Conservation (phyloP, 2,888 invertebrate genomes). For the Lasioglossum lativentre region DNA sequence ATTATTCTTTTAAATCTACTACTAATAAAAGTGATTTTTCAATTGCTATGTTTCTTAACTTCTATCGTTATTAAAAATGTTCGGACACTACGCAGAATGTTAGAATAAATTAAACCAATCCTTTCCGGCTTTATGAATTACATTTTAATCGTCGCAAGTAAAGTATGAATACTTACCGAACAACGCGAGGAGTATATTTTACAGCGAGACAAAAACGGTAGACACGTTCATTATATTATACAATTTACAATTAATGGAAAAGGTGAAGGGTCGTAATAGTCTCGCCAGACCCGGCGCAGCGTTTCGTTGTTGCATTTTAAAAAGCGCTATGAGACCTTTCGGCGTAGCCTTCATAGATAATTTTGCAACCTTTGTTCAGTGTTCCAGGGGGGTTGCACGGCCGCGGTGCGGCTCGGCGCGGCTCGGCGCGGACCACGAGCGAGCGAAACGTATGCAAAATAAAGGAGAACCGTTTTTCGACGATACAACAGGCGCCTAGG, state of each 20-base stretch:
- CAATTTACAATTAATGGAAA: neutral
- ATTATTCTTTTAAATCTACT: neutral
- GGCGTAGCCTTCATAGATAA: conserved; percentile 32
- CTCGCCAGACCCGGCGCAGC: neutral
- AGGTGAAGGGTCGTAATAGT: neutral
- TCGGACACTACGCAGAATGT: neutral
- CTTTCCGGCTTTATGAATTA: no score
- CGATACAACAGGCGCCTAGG: neutral
- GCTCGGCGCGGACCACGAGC: neutral
- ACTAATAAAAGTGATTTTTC: neutral
- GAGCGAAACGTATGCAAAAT: conserved; percentile 30
- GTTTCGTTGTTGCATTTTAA: conserved; percentile 36
- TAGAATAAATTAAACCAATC: neutral
- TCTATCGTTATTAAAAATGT: no score
- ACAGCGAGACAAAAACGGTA: neutral
- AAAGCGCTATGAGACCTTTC: neutral
- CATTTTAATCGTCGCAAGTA: neutral
- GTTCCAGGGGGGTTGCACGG: conserved; percentile 16
- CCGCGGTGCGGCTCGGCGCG: no score
- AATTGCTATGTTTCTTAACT: no score
- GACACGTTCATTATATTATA: neutral
- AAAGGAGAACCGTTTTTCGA: conserved; percentile 17
- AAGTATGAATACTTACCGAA: neutral
- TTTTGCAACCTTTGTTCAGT: conserved; percentile 42
- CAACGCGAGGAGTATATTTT: neutral